These are phyloP conservation scores for Trichonephila inaurata DNA, from an alignment of 1,140 invertebrate genomes.

Conservation along the genomic window DNA sequence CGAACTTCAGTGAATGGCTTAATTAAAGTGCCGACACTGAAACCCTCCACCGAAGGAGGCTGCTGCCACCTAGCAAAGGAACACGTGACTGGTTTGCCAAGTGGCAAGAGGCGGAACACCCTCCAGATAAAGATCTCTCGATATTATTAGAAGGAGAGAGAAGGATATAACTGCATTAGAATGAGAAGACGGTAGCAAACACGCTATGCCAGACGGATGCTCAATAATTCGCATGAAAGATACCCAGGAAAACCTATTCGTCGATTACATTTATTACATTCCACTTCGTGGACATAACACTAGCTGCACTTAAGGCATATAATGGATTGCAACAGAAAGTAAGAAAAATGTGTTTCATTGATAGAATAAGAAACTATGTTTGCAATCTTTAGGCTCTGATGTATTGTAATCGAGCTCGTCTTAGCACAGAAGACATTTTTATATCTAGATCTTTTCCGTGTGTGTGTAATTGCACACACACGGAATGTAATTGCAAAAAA, in stretches of 20 bases:
- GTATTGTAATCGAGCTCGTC: too few relatives aligned
- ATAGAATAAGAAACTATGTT: too few relatives aligned
- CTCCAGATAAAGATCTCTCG: conserved; percentile 60
- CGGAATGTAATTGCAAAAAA: too few relatives aligned
- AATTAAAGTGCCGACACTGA: conserved; percentile 65
- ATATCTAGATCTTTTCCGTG: too few relatives aligned
- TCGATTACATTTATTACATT: conserved; percentile 7
- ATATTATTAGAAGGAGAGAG: conserved; percentile 52
- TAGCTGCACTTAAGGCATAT: background rate
- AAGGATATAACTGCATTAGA: conserved; percentile 66
- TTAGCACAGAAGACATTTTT: too few relatives aligned
- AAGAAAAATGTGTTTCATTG: too few relatives aligned
- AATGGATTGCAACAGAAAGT: background rate
- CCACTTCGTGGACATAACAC: background rate
- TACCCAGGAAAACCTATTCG: background rate
- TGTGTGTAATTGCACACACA: too few relatives aligned
- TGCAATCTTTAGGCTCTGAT: too few relatives aligned
- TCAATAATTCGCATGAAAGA: conserved; percentile 15
- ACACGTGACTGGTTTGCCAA: conserved; percentile 65
- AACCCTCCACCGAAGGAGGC: conserved; percentile 3
- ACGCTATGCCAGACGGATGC: conserved; percentile 27
- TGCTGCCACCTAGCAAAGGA: conserved; percentile 67
- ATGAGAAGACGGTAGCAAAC: conserved; percentile 55
- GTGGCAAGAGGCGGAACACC: conserved; percentile 52
- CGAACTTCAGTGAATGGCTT: conserved; percentile 64